Base-by-base conservation (phyloP, 2,888 invertebrate species). In the Nomada ruficornis region DNA sequence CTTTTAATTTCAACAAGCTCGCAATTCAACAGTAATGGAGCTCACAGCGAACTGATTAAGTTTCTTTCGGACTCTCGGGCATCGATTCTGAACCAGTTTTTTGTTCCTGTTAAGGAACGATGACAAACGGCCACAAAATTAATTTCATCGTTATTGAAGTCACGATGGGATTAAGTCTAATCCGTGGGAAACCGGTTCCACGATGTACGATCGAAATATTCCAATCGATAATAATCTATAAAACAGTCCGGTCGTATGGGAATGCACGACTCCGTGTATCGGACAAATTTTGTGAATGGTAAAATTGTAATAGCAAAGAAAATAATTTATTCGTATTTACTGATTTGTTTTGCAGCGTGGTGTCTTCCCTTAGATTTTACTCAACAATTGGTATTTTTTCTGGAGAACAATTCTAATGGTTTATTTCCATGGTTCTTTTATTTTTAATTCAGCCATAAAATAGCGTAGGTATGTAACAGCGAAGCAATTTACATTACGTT, bases 21-120 rank as follows among this genome's bases (percentile, higher is more conserved):
- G 5, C 26, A 13, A 15, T 52, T 65, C 4, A 20, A n/a, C n/a
- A 3, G 2, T 10, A 52, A 65, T 9, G n/a, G 13, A 7, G 23
- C 11, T 36, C 42, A 11, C 9, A 9, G 15, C 10, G 15, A 5
- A 10, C 3, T 15, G 23, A 50, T 64, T 29, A 13, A 52, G 13
- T 59, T 62, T 10, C 23, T 20, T 68, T 23, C 36, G 36, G 36
- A 23, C 15, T 10, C 9, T 54, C 26, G 42, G 26, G 0, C n/a
- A 11, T 15, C 26, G n/a, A 63, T 26, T 54, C 4, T n/a, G 11
- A 76, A 57, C 71, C 71, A 55, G 76, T 76, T 42, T 63, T 50
- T 64, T 26, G 36, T 0, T 29, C 3, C 1, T 4, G 15, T 44
- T 29, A 29, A 47, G 47, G 10, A 5, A 2, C 47, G 9, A n/a